Percentiles rank a stretch among this genome's conserved stretches.
phyloP scores from a whole-genome alignment of 2,888 invertebrate genomes.

The Drosophila meridionalis region DNA sequence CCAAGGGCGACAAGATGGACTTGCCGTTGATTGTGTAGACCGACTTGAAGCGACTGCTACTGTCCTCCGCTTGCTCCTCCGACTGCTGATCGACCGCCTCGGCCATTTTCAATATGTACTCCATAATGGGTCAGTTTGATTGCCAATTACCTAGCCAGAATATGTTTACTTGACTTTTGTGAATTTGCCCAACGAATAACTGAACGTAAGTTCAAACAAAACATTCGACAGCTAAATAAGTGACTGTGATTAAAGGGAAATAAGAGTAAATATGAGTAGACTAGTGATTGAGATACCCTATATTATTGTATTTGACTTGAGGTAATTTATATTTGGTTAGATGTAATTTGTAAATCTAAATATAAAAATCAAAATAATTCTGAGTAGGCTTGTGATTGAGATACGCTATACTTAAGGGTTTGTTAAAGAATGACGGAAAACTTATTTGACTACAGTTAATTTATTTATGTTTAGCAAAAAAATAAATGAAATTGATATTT shows the following conservation, averaged over 20 bases:
- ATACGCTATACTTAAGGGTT: too few species aligned
- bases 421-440: too few species aligned
- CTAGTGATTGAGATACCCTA: too few species aligned
- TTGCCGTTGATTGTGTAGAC: constrained; percentile 42
- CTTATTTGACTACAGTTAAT: too few species aligned
- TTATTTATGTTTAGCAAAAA: too few species aligned
- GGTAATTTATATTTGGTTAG: too few species aligned
- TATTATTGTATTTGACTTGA: too few species aligned
- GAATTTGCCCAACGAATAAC: neutral
- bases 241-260: constrained; percentile 12
- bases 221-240: constrained; percentile 20
- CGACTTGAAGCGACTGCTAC: constrained; percentile 27
- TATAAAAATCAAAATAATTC: too few species aligned
- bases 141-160: constrained; percentile 19
- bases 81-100: constrained; percentile 20
- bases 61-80: neutral
- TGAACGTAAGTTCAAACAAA: neutral
- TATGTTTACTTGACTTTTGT: constrained; percentile 1
- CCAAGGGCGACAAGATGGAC: constrained; percentile 58
- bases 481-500: too few species aligned
- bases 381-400: too few species aligned
- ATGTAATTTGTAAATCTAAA: too few species aligned
- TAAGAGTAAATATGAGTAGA: too few species aligned
- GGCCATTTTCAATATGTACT: constrained; percentile 39
- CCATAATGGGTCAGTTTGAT: constrained; percentile 40